These are phyloP conservation scores for Sphaerodactylus townsendi DNA, from an alignment of 2,113 vertebrate genomes.

Conservation along the genomic window DNA sequence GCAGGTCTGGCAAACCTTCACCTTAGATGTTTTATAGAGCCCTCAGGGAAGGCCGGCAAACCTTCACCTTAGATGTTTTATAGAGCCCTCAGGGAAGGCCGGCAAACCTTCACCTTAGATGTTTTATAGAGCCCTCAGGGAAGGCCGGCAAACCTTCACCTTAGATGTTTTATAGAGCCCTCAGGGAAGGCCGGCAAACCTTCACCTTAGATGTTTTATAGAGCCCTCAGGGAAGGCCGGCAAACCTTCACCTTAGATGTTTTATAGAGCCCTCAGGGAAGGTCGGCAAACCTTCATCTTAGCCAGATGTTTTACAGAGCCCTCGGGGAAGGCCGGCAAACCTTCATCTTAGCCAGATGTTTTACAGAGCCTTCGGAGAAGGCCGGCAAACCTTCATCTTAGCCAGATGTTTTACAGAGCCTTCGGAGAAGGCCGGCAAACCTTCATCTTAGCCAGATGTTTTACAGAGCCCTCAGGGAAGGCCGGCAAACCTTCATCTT, in stretches of 20 bases:
- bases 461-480: neutral
- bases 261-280: fast-evolving
- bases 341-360: fast-evolving
- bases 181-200: neutral
- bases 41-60: neutral
- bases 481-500: fast-evolving
- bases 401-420: fast-evolving
- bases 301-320: fast-evolving
- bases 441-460: fast-evolving
- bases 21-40: fast-evolving
- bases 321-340: neutral
- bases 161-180: fast-evolving
- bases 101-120: fast-evolving
- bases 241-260: fast-evolving
- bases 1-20: too few species aligned
- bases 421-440: neutral
- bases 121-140: fast-evolving
- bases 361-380: fast-evolving
- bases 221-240: neutral
- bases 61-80: fast-evolving
- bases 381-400: fast-evolving
- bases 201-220: fast-evolving
- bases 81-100: neutral
- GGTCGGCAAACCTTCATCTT: fast-evolving
- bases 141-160: neutral